Base-by-base conservation (phyloP, 1,140 invertebrate genomes). In the Lasaia peninsularis region DNA sequence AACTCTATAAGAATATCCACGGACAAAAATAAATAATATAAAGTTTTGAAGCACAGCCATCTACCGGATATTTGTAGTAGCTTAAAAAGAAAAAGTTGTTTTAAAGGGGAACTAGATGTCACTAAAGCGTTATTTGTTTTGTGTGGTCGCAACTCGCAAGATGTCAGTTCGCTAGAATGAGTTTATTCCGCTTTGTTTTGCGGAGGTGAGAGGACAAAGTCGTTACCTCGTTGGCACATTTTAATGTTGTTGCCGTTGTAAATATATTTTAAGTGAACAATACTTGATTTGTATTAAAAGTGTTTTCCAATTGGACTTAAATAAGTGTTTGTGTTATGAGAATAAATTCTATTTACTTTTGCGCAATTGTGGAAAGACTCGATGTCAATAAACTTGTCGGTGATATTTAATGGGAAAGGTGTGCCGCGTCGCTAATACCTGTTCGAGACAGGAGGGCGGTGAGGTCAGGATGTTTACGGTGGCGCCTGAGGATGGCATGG, bases 381-480 rank as follows among this genome's bases (percentile, higher is more conserved):
- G 85, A 88, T 86, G 85, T 88, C 85, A 86, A 88, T 88, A 88
- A 86, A 88, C 85, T 88, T 83, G 78, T 80, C 78, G 80, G 75
- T 81, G 80, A 81, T 85, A 85, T 85, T 88, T 86, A 84, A 85
- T 85, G 83, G 80, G 85, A 86, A 86, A 86, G 83, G 83, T 88
- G 83, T 85, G 83, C 77, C 83, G 85, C 83, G 78, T 83, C 75
- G 78, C 67, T 71, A 64, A 77, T 86, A 86, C 82, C 81, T 88
- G 85, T 86, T 78, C 69, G 73, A 66, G 73, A 58, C 75, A 72
- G 79, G 68, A 75, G 76, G 75, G 71, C 75, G 67, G 73, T 65
- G 75, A 73, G 66, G 68, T 64, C 71, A 69, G 74, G 67, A 73
- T 74, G 71, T 60, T 72, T 69, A 65, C 66, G 63, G 59, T 59